Conservation (phyloP, 2,888 invertebrate genomes). For the Machimus atricapillus region DNA sequence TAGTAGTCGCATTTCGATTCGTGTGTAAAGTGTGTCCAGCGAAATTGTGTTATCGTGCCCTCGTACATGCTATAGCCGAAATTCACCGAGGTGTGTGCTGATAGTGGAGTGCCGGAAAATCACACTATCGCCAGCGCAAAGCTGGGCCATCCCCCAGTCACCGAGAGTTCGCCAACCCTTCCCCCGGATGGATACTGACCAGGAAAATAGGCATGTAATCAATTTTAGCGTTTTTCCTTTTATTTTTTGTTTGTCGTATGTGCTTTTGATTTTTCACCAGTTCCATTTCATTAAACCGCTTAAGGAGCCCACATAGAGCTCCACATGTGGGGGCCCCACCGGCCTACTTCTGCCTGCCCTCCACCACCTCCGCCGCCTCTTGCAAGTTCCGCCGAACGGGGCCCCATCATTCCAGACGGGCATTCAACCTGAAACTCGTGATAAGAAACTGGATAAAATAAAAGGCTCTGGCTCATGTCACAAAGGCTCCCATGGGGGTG, state of each 20-base stretch:
- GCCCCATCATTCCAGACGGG: constrained; percentile 27
- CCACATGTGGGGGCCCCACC: neutral
- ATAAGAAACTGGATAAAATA: constrained; percentile 33
- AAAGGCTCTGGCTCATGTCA: constrained; percentile 34
- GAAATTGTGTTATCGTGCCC: constrained; percentile 38
- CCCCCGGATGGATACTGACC: constrained; percentile 14
- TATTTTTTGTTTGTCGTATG: neutral
- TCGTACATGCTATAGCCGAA: neutral
- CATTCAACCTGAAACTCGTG: constrained; percentile 37
- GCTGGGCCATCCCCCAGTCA: neutral
- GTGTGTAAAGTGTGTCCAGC: constrained; percentile 41
- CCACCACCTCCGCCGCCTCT: neutral
- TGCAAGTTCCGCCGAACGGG: neutral
- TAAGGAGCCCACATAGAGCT: neutral
- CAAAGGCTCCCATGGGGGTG: constrained; percentile 34
- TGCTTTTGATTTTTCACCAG: neutral
- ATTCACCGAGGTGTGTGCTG: neutral
- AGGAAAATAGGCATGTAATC: constrained; percentile 29
- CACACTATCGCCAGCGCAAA: neutral
- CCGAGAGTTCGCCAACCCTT: neutral
- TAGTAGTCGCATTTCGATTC: constrained; percentile 28
- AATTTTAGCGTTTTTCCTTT: neutral
- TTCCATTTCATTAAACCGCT: neutral
- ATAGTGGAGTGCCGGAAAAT: constrained; percentile 31
- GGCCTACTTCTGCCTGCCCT: neutral